Base-by-base conservation (phyloP, 2,113 vertebrate genomes). In the Leuciscus idus region DNA sequence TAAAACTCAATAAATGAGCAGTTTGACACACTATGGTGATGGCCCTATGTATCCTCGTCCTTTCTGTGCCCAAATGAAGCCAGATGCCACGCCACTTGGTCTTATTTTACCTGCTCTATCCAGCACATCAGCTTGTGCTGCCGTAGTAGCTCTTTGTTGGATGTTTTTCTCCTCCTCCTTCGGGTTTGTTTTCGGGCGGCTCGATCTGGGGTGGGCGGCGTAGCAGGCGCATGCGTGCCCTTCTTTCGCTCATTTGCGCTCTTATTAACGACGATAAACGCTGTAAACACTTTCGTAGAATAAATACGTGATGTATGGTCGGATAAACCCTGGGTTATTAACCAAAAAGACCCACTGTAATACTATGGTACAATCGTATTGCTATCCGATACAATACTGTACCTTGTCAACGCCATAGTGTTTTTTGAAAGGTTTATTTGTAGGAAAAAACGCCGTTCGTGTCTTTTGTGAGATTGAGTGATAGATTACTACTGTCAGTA, bases 181-280 rank as follows among this genome's bases (percentile, higher is more conserved):
- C 91, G 89, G 92, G 92, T 94, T 95, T 94, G 89, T 91, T 94
- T 91, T 89, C 91, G 88, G 90, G 83, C 88, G 62, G 46, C 89
- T 91, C 89, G 87, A 83, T 80, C 87, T 79, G 89, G 89, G 86
- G 90, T 81, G 90, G 91, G 90, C 91, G 91, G 89, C 62, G 79
- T 46, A 75, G 85, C 88, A 28, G 66, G 94, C 95, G 95, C 95
- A 96, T 95, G 95, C 95, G 95, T 93, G 91, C 85, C 91, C 90
- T 88, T 85, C 90, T 89, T 90, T 90, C 91, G 88, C 91, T 92
- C 90, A 52, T 92, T 92, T 91, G 86, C 48, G 88, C 66, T 91
- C 88, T 84, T 39, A 73, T 74, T 85, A 87, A 86, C 73, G 52
- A 59, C 82, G 59, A 83, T 81, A 75, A 75, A 83, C 85, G 85